phyloP scores from a whole-genome alignment of 37 sponge, comb jelly and placozoan species.

The Theonella swinhoei region DNA sequence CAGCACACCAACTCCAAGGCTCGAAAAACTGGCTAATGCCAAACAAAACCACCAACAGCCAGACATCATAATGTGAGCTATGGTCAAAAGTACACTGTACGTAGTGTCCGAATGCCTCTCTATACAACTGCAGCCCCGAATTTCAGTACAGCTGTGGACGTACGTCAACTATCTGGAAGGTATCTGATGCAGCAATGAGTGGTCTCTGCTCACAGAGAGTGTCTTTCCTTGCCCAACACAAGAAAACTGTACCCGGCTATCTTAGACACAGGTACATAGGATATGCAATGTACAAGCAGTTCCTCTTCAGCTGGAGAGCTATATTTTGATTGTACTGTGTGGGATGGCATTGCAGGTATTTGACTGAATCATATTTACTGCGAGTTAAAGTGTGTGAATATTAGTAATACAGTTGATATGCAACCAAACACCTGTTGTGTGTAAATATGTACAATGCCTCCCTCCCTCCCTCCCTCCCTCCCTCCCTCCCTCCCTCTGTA shows the following conservation, averaged over 20 bases:
- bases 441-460: too few species aligned
- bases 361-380: too few species aligned
- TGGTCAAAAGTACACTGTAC: neutral
- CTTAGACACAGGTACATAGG: constrained; percentile 26
- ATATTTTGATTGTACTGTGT: too few species aligned
- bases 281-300: neutral
- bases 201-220: constrained; percentile 47
- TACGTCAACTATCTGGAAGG: constrained; percentile 67
- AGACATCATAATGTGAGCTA: constrained; percentile 65
- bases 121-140: constrained; percentile 67
- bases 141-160: constrained; percentile 85
- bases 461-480: too few species aligned
- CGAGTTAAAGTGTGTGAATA: too few species aligned
- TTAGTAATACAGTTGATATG: too few species aligned
- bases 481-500: too few species aligned
- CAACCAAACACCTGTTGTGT: too few species aligned
- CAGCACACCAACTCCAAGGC: constrained; percentile 55
- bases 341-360: too few species aligned
- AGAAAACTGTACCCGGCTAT: constrained; percentile 61
- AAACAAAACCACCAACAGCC: constrained; percentile 67
- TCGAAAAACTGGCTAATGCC: constrained; percentile 62
- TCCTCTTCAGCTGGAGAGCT: neutral
- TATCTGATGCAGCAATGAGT: constrained; percentile 19
- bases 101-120: neutral
- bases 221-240: constrained; percentile 48